phyloP scores from a whole-genome alignment of 2,113 vertebrate species.

The Lepisosteus osseus region DNA sequence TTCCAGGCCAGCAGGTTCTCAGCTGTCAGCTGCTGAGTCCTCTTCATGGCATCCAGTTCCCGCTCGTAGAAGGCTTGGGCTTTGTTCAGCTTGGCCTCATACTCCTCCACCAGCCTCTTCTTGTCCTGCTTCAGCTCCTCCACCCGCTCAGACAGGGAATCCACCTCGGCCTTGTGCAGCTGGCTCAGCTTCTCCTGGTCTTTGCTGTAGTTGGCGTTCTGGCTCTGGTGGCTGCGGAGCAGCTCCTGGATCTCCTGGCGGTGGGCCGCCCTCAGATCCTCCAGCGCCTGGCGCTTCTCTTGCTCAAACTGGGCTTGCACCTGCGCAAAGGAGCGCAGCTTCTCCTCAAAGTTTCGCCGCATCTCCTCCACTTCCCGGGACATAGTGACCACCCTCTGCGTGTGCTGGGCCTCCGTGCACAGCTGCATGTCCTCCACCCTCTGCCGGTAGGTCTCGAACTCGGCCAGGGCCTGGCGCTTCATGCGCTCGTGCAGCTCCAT shows the following conservation, averaged over 20 bases:
- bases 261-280: conserved; percentile 82
- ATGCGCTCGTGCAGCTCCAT: conserved; percentile 91
- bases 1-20: conserved; percentile 91
- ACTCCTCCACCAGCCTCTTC: conserved; percentile 89
- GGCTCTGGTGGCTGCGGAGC: conserved; percentile 83
- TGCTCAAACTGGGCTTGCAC: conserved; percentile 88
- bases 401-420: conserved; percentile 94
- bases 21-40: conserved; percentile 91
- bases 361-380: conserved; percentile 97
- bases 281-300: conserved; percentile 82
- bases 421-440: conserved; percentile 94
- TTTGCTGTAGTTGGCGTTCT: conserved; percentile 80
- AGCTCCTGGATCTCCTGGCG: conserved; percentile 88
- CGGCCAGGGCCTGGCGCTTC: conserved; percentile 90
- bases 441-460: conserved; percentile 93
- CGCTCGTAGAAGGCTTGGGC: conserved; percentile 93
- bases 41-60: conserved; percentile 93
- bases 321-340: conserved; percentile 81
- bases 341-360: conserved; percentile 90
- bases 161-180: conserved; percentile 81
- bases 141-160: conserved; percentile 77
- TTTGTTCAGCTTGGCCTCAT: conserved; percentile 91
- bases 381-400: conserved; percentile 93
- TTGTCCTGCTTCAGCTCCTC: conserved; percentile 87
- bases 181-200: conserved; percentile 88